A percentile compares a stretch with the other conserved stretches of the same genome.
Evolutionary conservation across 1,140 invertebrate species (phyloP).

Genomic region (Rhagoletis pomonella): DNA sequence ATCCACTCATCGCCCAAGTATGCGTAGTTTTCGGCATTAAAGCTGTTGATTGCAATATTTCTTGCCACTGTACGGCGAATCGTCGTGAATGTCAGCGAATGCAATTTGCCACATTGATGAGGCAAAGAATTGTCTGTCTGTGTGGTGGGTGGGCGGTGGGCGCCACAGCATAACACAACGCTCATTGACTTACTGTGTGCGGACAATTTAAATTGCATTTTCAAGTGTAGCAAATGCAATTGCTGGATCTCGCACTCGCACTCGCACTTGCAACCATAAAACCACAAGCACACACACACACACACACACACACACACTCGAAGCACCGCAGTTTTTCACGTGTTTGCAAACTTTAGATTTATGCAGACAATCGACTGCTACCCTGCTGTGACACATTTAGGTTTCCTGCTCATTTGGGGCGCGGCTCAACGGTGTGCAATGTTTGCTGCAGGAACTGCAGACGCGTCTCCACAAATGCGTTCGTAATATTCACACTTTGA

Average conservation of each 20-base stretch:
- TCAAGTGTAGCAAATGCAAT: conserved; percentile 20
- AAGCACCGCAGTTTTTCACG: not conserved
- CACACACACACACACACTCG: not conserved
- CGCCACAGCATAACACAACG: not conserved
- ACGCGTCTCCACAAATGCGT: not conserved
- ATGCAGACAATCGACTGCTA: conserved; percentile 1
- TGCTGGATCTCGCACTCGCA: not conserved
- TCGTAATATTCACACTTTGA: not conserved
- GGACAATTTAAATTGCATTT: conserved; percentile 51
- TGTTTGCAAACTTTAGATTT: conserved; percentile 29
- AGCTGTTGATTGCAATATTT: conserved; percentile 27
- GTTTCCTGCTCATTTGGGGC: not conserved
- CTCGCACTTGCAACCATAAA: too few species aligned
- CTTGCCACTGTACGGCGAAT: too few species aligned
- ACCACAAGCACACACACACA: too few species aligned
- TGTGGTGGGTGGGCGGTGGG: not conserved
- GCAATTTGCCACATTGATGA: conserved; percentile 25
- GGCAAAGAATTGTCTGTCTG: not conserved
- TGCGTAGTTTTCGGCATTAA: conserved; percentile 3
- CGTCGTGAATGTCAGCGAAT: not conserved
- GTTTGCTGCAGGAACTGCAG: not conserved
- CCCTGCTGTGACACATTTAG: conserved; percentile 23
- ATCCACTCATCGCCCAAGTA: conserved; percentile 13
- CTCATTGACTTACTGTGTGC: conserved; percentile 34
- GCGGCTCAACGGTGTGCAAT: not conserved